Percentiles rank a stretch among this genome's conserved stretches.
phyloP scores from a whole-genome alignment of 2,888 invertebrate species.

The Stenolophus ochropezus region DNA sequence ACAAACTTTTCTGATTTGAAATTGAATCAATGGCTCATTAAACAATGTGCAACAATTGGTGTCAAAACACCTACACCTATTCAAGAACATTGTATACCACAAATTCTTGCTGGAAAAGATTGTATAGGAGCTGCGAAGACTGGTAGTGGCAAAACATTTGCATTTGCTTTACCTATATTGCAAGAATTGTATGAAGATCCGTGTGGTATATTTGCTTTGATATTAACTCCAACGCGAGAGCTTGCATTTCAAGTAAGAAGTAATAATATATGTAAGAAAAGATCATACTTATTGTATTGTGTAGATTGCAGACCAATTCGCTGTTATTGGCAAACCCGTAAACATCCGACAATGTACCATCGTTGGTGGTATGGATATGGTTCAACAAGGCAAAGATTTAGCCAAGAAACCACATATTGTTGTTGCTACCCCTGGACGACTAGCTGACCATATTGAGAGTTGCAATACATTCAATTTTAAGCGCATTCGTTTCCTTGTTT shows the following conservation, averaged over 20 bases:
- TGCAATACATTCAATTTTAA: constrained; percentile 88
- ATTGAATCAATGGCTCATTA: constrained; percentile 83
- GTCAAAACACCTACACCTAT: constrained; percentile 87
- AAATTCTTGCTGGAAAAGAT: constrained; percentile 86
- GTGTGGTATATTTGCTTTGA: constrained; percentile 94
- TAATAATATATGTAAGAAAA: not conserved
- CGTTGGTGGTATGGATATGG: constrained; percentile 96
- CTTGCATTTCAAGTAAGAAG: constrained; percentile 85
- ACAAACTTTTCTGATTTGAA: constrained; percentile 78
- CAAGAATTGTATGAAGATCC: constrained; percentile 95
- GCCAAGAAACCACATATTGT: constrained; percentile 93
- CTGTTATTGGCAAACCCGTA: constrained; percentile 91
- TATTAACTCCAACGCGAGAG: constrained; percentile 96
- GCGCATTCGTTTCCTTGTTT: constrained; percentile 88
- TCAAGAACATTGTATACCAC: constrained; percentile 87
- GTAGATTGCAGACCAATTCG: constrained; percentile 96
- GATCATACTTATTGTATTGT: constrained; percentile 61
- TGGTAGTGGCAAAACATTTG: constrained; percentile 98
- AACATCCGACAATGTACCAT: constrained; percentile 89
- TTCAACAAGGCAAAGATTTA: constrained; percentile 89
- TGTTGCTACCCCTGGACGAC: constrained; percentile 95
- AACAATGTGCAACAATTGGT: constrained; percentile 83
- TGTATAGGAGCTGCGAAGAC: constrained; percentile 98
- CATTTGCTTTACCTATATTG: constrained; percentile 95
- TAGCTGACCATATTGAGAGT: constrained; percentile 94